A percentile compares a stretch with the other conserved stretches of the same genome.
phyloP scores from a whole-genome alignment of 2,888 invertebrate genomes.

The Cheilosia scutellata region DNA sequence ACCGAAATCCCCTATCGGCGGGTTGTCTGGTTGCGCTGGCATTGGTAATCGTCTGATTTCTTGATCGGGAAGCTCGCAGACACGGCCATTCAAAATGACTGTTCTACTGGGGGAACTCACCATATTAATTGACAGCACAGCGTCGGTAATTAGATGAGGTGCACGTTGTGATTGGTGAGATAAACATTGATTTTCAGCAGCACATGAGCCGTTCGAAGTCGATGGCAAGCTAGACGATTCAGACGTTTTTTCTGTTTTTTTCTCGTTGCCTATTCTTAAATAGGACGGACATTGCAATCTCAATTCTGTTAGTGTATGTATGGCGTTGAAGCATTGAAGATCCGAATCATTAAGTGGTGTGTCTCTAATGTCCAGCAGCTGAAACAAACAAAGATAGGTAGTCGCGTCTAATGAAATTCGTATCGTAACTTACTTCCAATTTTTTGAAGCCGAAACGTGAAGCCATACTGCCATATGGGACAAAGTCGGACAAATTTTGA shows the following conservation, averaged over 20 bases:
- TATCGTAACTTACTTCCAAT: slow-evolving; percentile 79
- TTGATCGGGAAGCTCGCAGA: slow-evolving; percentile 33
- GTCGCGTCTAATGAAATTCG: background rate
- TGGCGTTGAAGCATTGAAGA: slow-evolving; percentile 86
- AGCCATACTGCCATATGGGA: slow-evolving; percentile 91
- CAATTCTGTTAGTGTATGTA: slow-evolving; percentile 85
- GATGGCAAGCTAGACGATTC: slow-evolving; percentile 36
- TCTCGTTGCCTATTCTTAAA: slow-evolving; percentile 21
- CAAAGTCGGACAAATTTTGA: slow-evolving; percentile 88
- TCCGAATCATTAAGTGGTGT: slow-evolving; percentile 87
- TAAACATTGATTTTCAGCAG: background rate
- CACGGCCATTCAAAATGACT: slow-evolving; percentile 42
- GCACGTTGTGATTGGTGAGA: slow-evolving; percentile 14
- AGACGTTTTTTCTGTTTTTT: background rate
- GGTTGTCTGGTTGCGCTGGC: slow-evolving; percentile 21
- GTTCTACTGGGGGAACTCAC: slow-evolving; percentile 32
- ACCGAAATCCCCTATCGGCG: slow-evolving; percentile 77
- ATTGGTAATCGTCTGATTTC: slow-evolving; percentile 38
- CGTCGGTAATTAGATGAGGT: slow-evolving; percentile 8
- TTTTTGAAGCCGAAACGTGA: slow-evolving; percentile 88
- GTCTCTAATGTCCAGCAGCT: slow-evolving; percentile 86
- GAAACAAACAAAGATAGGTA: slow-evolving; percentile 7
- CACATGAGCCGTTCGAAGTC: background rate
- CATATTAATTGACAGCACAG: slow-evolving; percentile 46
- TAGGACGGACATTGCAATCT: slow-evolving; percentile 84